Base-by-base conservation (phyloP, 2,113 vertebrate species). In the Motacilla tschutschensis region DNA sequence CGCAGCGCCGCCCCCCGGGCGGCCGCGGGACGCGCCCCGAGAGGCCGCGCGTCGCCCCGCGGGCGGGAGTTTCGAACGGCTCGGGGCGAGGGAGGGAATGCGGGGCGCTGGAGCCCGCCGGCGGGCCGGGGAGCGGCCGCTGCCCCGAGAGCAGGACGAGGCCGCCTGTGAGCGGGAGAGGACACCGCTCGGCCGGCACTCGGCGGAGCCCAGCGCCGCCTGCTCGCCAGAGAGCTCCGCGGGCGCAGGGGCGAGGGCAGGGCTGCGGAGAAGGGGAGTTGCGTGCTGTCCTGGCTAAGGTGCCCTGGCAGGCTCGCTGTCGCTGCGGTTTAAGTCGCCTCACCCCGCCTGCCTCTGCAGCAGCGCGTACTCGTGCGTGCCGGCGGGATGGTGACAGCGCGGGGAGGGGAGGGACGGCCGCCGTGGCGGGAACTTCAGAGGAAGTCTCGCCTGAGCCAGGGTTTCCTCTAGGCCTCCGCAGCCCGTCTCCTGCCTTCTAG, bases 61-160 rank as follows among this genome's bases (percentile, higher is more conserved):
- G 43, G 83, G 91, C 91, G 91, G 91, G 91, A 92, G 79, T 73
- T 92, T 92, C 55, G 71, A 90, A 90, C 70, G 59, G 47, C 70
- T 50, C 17, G 5, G 36, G 33, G 26, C 22, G 21, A 69, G 31
- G 29, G 18, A 63, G 10, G n/a, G 31, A 11, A 12, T 13, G 41
- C 31, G n/a, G 33, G 48, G 47, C 29, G 3, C n/a, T 29, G 5
- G 38, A 14, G 84, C 26, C 24, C 29, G 64, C 28, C 48, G 28
- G 51, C 54, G 26, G 21, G 3, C 18, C 21, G 11, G 14, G 0
- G 9, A 28, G 15, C 40, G 31, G 58, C 79, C 46, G 40, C 82
- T 19, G 46, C 53, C 17, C 25, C 13, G 25, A 17, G 17, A 70
- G 40, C 14, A 29, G 43, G 35, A 7, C 16, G 46, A 29, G 60